phyloP scores from a whole-genome alignment of 2,888 invertebrate genomes.

The Gerris lacustris region DNA sequence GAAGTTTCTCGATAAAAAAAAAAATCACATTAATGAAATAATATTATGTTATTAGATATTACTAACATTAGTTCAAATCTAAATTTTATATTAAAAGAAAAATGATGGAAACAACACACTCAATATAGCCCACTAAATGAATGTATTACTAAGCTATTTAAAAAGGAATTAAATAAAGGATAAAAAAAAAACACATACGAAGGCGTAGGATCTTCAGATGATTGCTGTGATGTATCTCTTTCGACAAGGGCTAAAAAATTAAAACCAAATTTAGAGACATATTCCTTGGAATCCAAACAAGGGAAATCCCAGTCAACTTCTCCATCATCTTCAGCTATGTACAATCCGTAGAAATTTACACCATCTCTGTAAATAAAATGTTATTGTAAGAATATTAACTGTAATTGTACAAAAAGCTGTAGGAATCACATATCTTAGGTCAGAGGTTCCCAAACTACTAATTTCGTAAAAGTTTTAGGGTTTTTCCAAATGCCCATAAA shows the following conservation, averaged over 20 bases:
- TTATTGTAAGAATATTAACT: neutral
- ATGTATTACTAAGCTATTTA: no score
- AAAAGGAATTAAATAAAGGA: no score
- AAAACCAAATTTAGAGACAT: slow-evolving; percentile 87
- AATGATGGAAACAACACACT: no score
- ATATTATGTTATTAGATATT: no score
- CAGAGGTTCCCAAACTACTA: slow-evolving; percentile 4
- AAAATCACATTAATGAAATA: no score
- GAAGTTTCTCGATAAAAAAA: no score
- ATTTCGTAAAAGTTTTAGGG: slow-evolving; percentile 6
- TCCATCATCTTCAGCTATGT: slow-evolving; percentile 92
- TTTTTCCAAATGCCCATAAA: no score
- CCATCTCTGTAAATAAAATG: slow-evolving; percentile 37
- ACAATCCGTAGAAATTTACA: slow-evolving; percentile 68
- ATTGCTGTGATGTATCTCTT: slow-evolving; percentile 39
- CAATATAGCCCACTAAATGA: no score
- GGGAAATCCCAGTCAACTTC: slow-evolving; percentile 91
- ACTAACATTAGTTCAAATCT: no score
- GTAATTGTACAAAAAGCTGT: slow-evolving; percentile 2
- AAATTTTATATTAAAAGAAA: no score
- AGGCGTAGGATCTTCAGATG: neutral
- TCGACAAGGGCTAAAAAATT: slow-evolving; percentile 77
- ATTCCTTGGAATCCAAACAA: slow-evolving; percentile 73
- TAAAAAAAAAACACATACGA: neutral
- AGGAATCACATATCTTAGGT: neutral